These are phyloP conservation scores for Campylomormyrus tamandua DNA, from an alignment of 2,113 vertebrate genomes.

Conservation along the genomic window DNA sequence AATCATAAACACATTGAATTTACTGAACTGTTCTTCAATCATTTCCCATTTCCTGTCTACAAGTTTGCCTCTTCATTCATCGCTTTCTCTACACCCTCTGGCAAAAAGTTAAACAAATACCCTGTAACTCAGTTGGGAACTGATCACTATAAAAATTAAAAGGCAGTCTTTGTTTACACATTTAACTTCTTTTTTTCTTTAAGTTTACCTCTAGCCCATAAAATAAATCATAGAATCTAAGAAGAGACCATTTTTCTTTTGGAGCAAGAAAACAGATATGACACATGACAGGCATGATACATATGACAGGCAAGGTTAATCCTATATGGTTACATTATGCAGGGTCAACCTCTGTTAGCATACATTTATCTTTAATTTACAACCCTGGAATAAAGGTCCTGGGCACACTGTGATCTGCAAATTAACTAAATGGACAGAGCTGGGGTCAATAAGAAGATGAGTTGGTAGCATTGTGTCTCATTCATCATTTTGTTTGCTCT, in stretches of 20 bases:
- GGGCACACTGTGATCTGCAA: slow-evolving; percentile 81
- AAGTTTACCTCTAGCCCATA: slow-evolving; percentile 51
- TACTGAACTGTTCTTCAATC: background rate
- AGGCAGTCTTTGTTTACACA: slow-evolving; percentile 27
- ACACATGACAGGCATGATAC: slow-evolving; percentile 57
- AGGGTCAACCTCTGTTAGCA: slow-evolving; percentile 66
- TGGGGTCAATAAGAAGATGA: slow-evolving; percentile 91
- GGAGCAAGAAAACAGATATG: slow-evolving; percentile 51
- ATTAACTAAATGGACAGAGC: slow-evolving; percentile 85
- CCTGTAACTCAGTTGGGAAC: background rate
- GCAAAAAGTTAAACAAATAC: background rate
- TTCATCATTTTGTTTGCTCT: slow-evolving; percentile 99
- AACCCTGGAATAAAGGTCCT: slow-evolving; percentile 75
- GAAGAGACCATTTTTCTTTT: slow-evolving; percentile 48
- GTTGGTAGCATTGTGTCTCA: slow-evolving; percentile 87
- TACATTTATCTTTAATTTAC: slow-evolving; percentile 79
- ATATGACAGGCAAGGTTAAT: slow-evolving; percentile 71
- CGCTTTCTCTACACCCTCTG: background rate
- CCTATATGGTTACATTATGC: slow-evolving; percentile 69
- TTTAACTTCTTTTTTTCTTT: slow-evolving; percentile 57
- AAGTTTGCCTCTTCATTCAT: background rate
- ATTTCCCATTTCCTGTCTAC: background rate
- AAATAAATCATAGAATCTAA: slow-evolving; percentile 52
- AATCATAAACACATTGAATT: background rate
- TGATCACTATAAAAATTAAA: background rate